Evolutionary conservation across 2,113 vertebrate genomes (phyloP), one percentile per base, ranked within the genome.

Genomic region (Willisornis vidua): DNA sequence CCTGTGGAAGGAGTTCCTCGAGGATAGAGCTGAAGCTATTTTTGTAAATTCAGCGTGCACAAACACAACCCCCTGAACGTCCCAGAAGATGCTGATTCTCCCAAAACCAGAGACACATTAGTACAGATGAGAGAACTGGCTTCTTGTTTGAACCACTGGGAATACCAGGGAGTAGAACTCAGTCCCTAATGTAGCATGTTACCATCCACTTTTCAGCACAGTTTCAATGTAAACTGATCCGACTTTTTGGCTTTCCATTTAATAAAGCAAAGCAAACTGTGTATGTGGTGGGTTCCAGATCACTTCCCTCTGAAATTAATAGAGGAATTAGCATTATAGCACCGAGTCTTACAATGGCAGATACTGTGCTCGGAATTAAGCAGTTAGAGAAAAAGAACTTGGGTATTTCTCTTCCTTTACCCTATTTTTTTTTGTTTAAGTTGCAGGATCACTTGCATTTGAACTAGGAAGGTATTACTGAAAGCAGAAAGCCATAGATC

Each of bases 221-320:
- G 94, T 96, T 94, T 89, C 89, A 96, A 82, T 88, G 79, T 41
- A 79, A 96, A 77, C 74, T 89, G 81, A 85, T 93, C 65, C 88
- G 89, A 97, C 85, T 79, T 96, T 65, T 94, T 89, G 91, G 51
- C 87, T 97, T 97, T 96, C 80, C 59, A 52, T 96, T 97, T 91
- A 90, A 85, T 70, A 82, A 93, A 83, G 62, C 76, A 81, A 93
- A 66, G 78, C 62, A 95, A 83, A 91, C 72, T 92, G 82, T 85
- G 73, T 84, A 31, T 88, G 20, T 91, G 31, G 68, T 92, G 93
- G 59, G 43, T 96, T 94, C 65, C 68, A 80, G 81, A 93, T 85
- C 90, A 66, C 37, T 54, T 75, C 54, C 77, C 88, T 89, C 89
- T 92, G 78, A 86, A 93, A 67, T 84, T 72, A 62, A 74, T 35